phyloP scores from a whole-genome alignment of 2,113 vertebrate genomes.

The Nothoprocta pentlandii region DNA sequence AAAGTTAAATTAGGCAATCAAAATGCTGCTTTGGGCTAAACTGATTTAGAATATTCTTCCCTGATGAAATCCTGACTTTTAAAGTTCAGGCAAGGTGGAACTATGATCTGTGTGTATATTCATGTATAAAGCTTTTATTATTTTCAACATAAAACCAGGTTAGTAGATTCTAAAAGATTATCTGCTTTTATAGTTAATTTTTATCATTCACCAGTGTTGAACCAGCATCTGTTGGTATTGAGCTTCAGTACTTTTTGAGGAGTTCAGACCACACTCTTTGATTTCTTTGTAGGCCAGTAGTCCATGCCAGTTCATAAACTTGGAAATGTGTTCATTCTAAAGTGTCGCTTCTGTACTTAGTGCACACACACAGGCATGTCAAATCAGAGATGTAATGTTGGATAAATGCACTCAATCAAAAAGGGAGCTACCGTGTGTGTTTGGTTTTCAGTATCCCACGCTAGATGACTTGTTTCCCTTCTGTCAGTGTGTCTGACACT shows the following conservation, averaged over 20 bases:
- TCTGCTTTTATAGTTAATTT: not conserved
- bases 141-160: not conserved
- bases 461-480: no score
- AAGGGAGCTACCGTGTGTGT: no score
- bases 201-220: not conserved
- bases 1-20: slow-evolving; percentile 85
- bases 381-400: not conserved
- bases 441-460: no score
- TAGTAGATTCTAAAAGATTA: not conserved
- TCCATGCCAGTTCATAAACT: not conserved
- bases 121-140: not conserved
- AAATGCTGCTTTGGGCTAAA: slow-evolving; percentile 80
- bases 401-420: not conserved
- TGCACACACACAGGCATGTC: not conserved
- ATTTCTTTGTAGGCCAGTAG: not conserved
- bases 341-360: not conserved
- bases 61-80: slow-evolving; percentile 72
- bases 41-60: slow-evolving; percentile 76
- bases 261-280: slow-evolving; percentile 1
- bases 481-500: no score
- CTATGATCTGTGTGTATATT: not conserved
- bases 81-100: slow-evolving; percentile 56
- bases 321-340: not conserved
- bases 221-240: not conserved
- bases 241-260: not conserved